Evolutionary conservation across 2,888 invertebrate genomes (phyloP), one percentile per base, ranked within the genome.

Genomic region (Yponomeuta plumbellus): DNA sequence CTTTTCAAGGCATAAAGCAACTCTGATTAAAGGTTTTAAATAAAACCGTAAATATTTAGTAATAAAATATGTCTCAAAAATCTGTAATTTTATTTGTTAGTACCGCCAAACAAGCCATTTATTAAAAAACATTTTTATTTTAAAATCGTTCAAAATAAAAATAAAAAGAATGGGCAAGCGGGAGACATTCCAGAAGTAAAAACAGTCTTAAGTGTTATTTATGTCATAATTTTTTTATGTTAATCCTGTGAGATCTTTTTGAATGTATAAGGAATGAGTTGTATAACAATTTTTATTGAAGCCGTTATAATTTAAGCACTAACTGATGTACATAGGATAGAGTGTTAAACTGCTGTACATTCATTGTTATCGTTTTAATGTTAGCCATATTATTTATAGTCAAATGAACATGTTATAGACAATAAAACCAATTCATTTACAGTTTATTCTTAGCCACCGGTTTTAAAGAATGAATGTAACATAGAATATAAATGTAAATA

Each of bases 401-500:
- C 44, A 52, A 52, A 52, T 52, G 44, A 52, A 52, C 13, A 52
- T 52, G 44, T 52, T 52, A 52, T 52, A 52, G 44, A 52, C 44
- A 52, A 52, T 52, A 52, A 52, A 52, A 52, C 13, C 44, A 13
- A 17, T 52, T 52, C 13, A 52, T 52, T 52, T 52, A 52, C 44
- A 1, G 17, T 52, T 52, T 17, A 52, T 52, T 52, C 44, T 52
- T 52, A 52, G 44, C 17, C 13, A 5, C 44, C 44, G 17, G 44
- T 52, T 52, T 52, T 52, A 17, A 52, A 17, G 44, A 52, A 52
- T 17, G 17, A 17, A 52, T 52, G 44, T 52, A 52, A 4, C 0
- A 52, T 52, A 52, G 44, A 52, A 52, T 52, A 52, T 17, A 52
- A 52, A 52, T 52, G 44, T 52, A 52, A 52, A 52, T 52, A 52